Percentiles rank a stretch among this genome's conserved stretches.
These are phyloP conservation scores for Nomada goodeniana DNA, from an alignment of 2,888 invertebrate genomes.

Conservation along the genomic window DNA sequence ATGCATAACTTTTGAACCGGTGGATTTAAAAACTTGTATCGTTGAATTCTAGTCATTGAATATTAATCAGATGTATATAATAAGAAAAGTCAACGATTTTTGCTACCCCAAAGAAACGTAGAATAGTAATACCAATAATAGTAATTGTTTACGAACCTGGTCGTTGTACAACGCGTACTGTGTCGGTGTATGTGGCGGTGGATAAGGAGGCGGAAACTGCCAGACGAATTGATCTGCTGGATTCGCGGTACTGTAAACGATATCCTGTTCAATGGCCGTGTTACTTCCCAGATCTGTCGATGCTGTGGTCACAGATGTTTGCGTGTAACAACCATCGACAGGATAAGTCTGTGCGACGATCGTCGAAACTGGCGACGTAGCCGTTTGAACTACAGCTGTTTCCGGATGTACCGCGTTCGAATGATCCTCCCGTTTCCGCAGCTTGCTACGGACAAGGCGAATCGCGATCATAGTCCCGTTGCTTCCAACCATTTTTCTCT, in stretches of 20 bases:
- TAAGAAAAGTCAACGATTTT: too few species aligned
- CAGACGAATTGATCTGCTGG: constrained; percentile 89
- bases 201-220: constrained; percentile 91
- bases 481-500: constrained; percentile 91
- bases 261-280: constrained; percentile 73
- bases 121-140: neutral
- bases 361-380: constrained; percentile 80
- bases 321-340: constrained; percentile 67
- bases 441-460: constrained; percentile 96
- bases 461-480: constrained; percentile 95
- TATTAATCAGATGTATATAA: too few species aligned
- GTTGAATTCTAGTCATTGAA: too few species aligned
- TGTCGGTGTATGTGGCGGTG: constrained; percentile 86
- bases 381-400: constrained; percentile 86
- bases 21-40: too few species aligned
- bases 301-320: constrained; percentile 69
- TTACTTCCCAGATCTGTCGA: constrained; percentile 79
- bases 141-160: constrained; percentile 88
- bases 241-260: constrained; percentile 75
- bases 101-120: neutral
- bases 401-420: constrained; percentile 84
- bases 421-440: constrained; percentile 92
- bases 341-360: constrained; percentile 66
- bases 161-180: constrained; percentile 91
- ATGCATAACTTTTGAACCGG: too few species aligned